Evolutionary conservation across 2,797 vertebrate genomes (phyloP).

Genomic region (Hephaestus fuliginosus): DNA sequence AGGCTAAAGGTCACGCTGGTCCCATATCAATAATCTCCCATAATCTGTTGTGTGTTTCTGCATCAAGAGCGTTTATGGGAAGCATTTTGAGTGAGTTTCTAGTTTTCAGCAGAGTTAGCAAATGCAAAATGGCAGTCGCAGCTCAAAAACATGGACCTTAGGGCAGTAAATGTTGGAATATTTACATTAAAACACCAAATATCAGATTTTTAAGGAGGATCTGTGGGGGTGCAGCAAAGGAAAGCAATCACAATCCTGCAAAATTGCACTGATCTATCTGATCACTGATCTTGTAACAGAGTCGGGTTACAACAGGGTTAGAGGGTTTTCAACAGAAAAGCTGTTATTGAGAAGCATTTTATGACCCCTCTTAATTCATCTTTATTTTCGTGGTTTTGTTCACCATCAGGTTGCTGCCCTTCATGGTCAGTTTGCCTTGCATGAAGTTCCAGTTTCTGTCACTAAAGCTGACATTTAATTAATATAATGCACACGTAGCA

Average conservation of each 20-base stretch:
- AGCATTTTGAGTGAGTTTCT: not conserved
- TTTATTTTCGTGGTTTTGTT: not conserved
- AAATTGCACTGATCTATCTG: not conserved
- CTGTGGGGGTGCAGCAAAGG: not conserved
- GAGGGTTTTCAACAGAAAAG: not conserved
- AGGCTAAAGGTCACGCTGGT: constrained; percentile 19
- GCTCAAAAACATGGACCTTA: not conserved
- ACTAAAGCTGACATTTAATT: not conserved
- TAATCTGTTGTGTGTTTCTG: constrained; percentile 39
- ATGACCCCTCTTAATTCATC: not conserved
- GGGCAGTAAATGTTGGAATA: not conserved
- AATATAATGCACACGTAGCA: not conserved
- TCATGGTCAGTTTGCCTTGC: not conserved
- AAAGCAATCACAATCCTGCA: not conserved
- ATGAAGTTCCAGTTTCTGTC: not conserved
- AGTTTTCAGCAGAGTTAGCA: not conserved
- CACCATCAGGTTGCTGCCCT: not conserved
- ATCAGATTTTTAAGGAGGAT: not conserved
- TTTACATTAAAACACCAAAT: not conserved
- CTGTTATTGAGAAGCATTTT: not conserved
- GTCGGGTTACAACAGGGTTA: no score
- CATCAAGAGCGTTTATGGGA: not conserved
- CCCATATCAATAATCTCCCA: constrained; percentile 53
- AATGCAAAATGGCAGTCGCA: not conserved
- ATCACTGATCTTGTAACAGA: not conserved